Conservation (phyloP, 1,140 invertebrate species). For the Drosophila punjabiensis region DNA sequence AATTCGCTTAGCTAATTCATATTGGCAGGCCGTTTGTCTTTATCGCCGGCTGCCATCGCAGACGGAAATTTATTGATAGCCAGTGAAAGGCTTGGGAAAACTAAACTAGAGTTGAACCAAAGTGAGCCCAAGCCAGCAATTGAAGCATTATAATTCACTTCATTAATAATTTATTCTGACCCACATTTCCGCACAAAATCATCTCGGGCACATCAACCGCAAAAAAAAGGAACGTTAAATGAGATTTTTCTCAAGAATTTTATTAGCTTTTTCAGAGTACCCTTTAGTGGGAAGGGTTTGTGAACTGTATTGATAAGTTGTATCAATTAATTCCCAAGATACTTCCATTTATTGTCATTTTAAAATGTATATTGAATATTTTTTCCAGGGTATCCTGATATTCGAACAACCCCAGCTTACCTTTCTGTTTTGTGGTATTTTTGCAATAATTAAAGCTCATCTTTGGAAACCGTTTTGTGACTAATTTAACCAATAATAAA, state of each 20-base stretch:
- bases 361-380: not conserved
- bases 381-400: not conserved
- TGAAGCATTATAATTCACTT: constrained; percentile 60
- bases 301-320: not conserved
- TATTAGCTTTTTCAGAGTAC: not conserved
- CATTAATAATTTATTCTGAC: constrained; percentile 66
- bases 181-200: constrained; percentile 48
- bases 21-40: constrained; percentile 81
- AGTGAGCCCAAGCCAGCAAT: constrained; percentile 35
- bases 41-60: constrained; percentile 70
- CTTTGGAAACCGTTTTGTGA: constrained; percentile 79
- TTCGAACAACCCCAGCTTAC: not conserved
- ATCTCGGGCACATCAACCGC: constrained; percentile 13
- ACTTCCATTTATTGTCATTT: not conserved
- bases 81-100: constrained; percentile 73
- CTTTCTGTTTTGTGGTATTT: constrained; percentile 19
- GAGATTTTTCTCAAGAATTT: constrained; percentile 25
- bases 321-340: not conserved
- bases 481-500: constrained; percentile 78
- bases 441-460: constrained; percentile 77
- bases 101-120: constrained; percentile 19
- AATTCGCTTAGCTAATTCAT: constrained; percentile 83
- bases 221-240: constrained; percentile 37
- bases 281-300: not conserved
- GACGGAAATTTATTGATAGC: constrained; percentile 78